phyloP scores from a whole-genome alignment of 2,113 vertebrate species.

The Arizona elegans region DNA sequence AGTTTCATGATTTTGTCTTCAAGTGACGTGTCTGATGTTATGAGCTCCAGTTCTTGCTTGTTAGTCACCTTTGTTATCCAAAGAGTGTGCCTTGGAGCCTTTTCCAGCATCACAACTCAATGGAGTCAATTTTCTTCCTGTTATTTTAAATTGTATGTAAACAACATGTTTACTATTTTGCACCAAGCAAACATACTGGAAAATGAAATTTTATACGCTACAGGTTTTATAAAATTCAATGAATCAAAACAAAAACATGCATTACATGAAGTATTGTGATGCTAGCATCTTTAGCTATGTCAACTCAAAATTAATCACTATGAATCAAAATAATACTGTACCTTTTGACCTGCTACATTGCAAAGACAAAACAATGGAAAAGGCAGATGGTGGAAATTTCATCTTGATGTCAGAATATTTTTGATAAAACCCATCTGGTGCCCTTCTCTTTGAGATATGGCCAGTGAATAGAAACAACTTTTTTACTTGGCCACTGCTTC shows the following conservation, averaged over 20 bases:
- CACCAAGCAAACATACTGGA: background rate
- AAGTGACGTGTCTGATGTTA: background rate
- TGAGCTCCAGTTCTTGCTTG: too few relatives aligned
- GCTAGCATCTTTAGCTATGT: background rate
- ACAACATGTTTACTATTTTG: background rate
- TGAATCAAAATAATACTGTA: background rate
- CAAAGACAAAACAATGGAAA: background rate
- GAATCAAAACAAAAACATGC: background rate
- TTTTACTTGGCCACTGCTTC: background rate
- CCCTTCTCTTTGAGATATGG: background rate
- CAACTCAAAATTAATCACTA: background rate
- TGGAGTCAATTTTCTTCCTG: background rate
- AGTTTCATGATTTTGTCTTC: background rate
- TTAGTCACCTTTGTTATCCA: too few relatives aligned
- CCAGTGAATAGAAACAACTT: background rate
- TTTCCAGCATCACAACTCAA: background rate
- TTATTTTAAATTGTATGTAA: background rate
- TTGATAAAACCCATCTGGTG: background rate
- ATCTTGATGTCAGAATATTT: background rate
- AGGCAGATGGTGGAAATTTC: background rate
- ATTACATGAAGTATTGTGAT: background rate
- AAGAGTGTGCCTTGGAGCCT: background rate
- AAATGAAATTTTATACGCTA: background rate
- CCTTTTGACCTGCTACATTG: background rate
- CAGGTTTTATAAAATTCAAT: background rate